Base-by-base conservation (phyloP, 2,797 vertebrate genomes). In the Enteromius mattozi region DNA sequence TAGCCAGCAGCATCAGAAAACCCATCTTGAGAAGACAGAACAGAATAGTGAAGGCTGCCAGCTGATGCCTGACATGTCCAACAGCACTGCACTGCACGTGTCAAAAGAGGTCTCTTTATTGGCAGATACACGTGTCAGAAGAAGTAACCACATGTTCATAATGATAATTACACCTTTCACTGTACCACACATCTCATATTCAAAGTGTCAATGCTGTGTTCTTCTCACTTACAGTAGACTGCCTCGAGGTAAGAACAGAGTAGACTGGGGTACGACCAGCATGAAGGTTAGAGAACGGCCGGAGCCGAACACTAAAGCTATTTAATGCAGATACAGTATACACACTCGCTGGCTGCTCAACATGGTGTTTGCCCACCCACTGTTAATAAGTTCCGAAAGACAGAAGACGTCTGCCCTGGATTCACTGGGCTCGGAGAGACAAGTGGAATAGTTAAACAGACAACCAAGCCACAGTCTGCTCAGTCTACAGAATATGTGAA, bases 1-100 rank as follows among this genome's bases (percentile, higher is more conserved):
- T 75, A 17, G 42, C 81, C 81, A 65, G 49, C 49, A 71, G 70
- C 81, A 82, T 17, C 19, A 65, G 75, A 71, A 61, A 47, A 37
- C 8, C 19, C 4, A 45, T 51, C 37, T 33, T 37, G 12, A 78
- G 45, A 1, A 49, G 56, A 42, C 7, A 12, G 4, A 47, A 27
- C 37, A 47, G 27, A 6, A 65, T 66, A 2, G 76, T 13, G n/a
- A 51, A 68, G 37, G 14, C 56, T 78, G 37, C 10, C 17, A 0
- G 17, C 8, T 30, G 24, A 47, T 24, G 33, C 35, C 35, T 59
- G 51, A 61, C 35, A 61, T 69, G 19, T 77, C 54, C 21, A 59
- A 24, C 33, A 59, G n/a, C 54, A 77, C 17, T 47, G 24, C 59
- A 65, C 27, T 47, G 42, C 61, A 65, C 19, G 3, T 49, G 61